A percentile compares a stretch with the other conserved stretches of the same genome.
phyloP scores from a whole-genome alignment of 53 echinoderm and acorn worm genomes.

The Paelopatides confundens region DNA sequence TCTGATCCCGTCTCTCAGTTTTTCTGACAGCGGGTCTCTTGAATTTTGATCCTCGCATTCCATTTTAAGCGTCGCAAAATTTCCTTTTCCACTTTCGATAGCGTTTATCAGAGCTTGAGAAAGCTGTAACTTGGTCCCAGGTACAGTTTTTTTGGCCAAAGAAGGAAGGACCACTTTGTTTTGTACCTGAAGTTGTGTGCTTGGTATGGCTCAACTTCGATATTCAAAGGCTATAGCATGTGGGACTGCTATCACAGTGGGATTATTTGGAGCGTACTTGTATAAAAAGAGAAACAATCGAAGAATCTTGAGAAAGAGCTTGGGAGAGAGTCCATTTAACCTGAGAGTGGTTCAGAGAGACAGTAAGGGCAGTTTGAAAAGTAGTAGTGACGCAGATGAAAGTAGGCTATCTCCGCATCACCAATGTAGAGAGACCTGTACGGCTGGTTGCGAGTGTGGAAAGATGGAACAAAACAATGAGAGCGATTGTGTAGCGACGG shows the following conservation, averaged over 20 bases:
- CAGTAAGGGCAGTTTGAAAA: slow-evolving; percentile 19
- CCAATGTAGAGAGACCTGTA: slow-evolving; percentile 37
- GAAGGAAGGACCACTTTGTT: background rate
- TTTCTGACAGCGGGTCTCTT: slow-evolving; percentile 13
- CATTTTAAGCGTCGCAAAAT: too few relatives aligned
- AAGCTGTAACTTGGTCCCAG: background rate
- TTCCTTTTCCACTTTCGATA: too few relatives aligned
- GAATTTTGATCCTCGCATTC: background rate
- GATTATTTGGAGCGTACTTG: slow-evolving; percentile 80
- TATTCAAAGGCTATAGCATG: slow-evolving; percentile 88
- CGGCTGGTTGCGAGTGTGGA: slow-evolving; percentile 20
- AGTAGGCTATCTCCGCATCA: slow-evolving; percentile 1
- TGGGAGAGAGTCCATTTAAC: slow-evolving; percentile 3
- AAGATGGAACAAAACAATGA: background rate
- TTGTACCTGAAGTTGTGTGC: background rate
- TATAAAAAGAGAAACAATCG: slow-evolving; percentile 63
- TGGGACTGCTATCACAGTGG: slow-evolving; percentile 83
- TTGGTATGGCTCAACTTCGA: slow-evolving; percentile 87
- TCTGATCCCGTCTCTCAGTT: background rate
- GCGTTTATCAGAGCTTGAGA: too few relatives aligned
- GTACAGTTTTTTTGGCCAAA: background rate
- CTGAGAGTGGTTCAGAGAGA: slow-evolving; percentile 30
- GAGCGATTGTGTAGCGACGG: background rate
- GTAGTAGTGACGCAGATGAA: slow-evolving; percentile 28
- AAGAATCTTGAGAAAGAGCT: slow-evolving; percentile 59